Evolutionary conservation across 2,113 vertebrate species (phyloP).

Genomic region (Machaerirhynchus nigripectus): DNA sequence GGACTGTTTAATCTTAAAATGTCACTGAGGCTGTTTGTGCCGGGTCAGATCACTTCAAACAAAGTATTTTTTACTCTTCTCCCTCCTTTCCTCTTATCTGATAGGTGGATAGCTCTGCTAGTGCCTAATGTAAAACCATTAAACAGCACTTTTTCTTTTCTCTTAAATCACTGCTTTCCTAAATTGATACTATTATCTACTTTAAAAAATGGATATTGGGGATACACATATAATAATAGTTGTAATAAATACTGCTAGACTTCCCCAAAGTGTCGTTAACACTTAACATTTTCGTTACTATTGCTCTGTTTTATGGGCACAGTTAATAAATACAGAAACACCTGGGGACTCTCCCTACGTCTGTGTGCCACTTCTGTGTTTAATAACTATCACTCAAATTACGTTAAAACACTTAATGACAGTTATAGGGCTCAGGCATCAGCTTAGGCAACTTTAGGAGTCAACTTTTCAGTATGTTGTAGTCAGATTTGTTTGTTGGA

Average conservation of each 20-base stretch:
- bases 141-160: not conserved
- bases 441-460: not conserved
- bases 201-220: not conserved
- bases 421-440: not conserved
- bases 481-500: not conserved
- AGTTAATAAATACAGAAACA: not conserved
- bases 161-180: not conserved
- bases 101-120: not conserved
- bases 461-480: not conserved
- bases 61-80: not conserved
- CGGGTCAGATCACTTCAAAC: not conserved
- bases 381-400: not conserved
- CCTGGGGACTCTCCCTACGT: accelerated
- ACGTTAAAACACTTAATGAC: not conserved
- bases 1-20: conserved; percentile 13
- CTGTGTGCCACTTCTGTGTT: not conserved
- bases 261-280: not conserved
- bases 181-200: not conserved
- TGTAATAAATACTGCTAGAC: not conserved
- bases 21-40: conserved; percentile 12
- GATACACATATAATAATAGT: not conserved
- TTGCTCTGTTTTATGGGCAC: not conserved
- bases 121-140: not conserved
- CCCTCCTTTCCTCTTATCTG: not conserved
- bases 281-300: not conserved